Evolutionary conservation across 2,888 invertebrate species (phyloP).

Genomic region (Polydrusus cervinus): DNA sequence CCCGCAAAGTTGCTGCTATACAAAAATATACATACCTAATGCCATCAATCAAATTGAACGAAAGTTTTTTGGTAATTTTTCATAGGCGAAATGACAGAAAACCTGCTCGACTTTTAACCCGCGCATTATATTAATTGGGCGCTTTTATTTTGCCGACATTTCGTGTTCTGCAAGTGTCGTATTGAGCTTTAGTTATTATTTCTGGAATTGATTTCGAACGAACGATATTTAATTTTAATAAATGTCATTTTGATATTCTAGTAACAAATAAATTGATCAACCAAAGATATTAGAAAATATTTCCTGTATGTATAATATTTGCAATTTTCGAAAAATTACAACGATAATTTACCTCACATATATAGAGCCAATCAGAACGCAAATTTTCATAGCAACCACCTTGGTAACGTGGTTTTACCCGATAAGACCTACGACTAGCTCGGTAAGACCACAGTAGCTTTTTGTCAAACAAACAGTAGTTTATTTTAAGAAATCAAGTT

Average conservation of each 20-base stretch:
- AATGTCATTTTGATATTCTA: neutral
- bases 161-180: constrained; percentile 14
- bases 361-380: too few relatives aligned
- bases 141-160: constrained; percentile 24
- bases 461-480: too few relatives aligned
- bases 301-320: too few relatives aligned
- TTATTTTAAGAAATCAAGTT: too few relatives aligned
- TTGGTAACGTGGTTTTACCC: too few relatives aligned
- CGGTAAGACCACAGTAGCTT: too few relatives aligned
- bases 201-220: constrained; percentile 3
- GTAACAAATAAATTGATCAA: too few relatives aligned
- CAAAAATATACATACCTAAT: constrained; percentile 46
- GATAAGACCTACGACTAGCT: too few relatives aligned
- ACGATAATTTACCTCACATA: too few relatives aligned
- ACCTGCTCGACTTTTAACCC: constrained; percentile 42
- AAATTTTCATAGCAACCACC: too few relatives aligned
- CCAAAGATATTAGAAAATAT: too few relatives aligned
- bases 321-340: too few relatives aligned
- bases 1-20: constrained; percentile 46
- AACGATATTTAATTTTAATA: neutral
- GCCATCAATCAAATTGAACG: constrained; percentile 45
- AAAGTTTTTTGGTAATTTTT: constrained; percentile 46
- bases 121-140: constrained; percentile 41
- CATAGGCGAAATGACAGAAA: constrained; percentile 41
- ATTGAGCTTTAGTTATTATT: constrained; percentile 11